Evolutionary conservation across 2,113 vertebrate species (phyloP).

Genomic region (Herpetotheres cachinnans): DNA sequence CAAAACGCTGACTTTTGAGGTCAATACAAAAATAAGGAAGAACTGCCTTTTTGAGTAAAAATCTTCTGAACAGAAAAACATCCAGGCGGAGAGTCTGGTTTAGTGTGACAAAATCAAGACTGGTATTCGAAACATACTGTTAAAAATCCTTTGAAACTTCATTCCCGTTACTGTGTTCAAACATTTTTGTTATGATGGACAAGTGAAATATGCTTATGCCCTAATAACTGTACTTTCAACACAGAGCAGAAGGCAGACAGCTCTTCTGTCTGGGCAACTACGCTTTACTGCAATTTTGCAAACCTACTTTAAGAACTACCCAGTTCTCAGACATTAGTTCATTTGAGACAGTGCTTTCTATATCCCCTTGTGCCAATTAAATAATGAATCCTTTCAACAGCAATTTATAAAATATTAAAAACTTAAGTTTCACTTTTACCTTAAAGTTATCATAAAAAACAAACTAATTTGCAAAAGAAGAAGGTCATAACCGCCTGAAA

Average conservation of each 20-base stretch:
- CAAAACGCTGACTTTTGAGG: not conserved
- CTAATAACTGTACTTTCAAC: not conserved
- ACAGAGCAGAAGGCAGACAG: not conserved
- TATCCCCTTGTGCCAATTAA: slow-evolving; percentile 44
- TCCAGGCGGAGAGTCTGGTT: not conserved
- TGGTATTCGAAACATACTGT: not conserved
- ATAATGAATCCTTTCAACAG: slow-evolving; percentile 56
- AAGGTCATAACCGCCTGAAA: slow-evolving; percentile 55
- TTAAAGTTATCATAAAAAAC: slow-evolving; percentile 61
- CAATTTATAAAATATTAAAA: slow-evolving; percentile 63
- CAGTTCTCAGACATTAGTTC: not conserved
- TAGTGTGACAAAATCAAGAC: not conserved
- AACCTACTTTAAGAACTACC: not conserved
- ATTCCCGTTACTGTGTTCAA: not conserved
- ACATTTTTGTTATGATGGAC: not conserved
- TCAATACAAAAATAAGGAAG: not conserved
- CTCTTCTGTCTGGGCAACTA: not conserved
- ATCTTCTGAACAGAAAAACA: not conserved
- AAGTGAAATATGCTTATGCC: not conserved
- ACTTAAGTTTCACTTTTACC: slow-evolving; percentile 57
- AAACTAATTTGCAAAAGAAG: slow-evolving; percentile 67
- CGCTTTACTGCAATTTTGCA: not conserved
- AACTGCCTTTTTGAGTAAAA: not conserved
- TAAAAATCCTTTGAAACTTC: not conserved
- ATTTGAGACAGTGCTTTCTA: not conserved